Percentiles rank a stretch among this genome's conserved stretches.
Conservation (phyloP, 2,797 vertebrate species). For the Dendrocincla tyrannina region DNA sequence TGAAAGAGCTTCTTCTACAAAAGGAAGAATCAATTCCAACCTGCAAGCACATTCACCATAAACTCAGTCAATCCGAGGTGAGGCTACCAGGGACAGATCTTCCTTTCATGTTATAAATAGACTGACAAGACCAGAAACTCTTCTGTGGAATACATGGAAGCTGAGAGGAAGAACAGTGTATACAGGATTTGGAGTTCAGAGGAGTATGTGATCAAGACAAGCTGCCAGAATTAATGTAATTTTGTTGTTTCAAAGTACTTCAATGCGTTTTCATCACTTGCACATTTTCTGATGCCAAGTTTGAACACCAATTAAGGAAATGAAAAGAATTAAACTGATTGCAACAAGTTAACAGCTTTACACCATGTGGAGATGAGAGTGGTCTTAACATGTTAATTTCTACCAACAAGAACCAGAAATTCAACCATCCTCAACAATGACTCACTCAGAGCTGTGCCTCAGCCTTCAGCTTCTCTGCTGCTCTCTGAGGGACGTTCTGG, state of each 20-base stretch:
- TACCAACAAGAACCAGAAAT: neutral
- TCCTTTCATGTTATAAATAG: neutral
- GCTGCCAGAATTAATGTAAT: constrained; percentile 5
- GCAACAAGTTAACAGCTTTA: constrained; percentile 27
- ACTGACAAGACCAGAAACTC: neutral
- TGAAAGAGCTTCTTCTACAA: neutral
- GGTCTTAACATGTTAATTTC: neutral
- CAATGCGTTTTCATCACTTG: neutral
- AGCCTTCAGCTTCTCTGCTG: neutral
- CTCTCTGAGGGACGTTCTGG: neutral
- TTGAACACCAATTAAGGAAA: constrained; percentile 39
- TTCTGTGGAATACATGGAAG: neutral
- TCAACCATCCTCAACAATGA: neutral
- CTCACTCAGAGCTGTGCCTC: neutral
- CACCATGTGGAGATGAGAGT: neutral
- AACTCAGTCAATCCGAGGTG: accelerated
- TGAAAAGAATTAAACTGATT: constrained; percentile 23
- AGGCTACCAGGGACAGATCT: neutral
- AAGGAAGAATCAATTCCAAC: neutral
- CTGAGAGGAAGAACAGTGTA: neutral
- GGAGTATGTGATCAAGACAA: neutral
- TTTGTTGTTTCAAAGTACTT: constrained; percentile 9
- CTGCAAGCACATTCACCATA: neutral
- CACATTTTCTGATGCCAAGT: neutral
- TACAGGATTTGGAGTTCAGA: neutral